Evolutionary conservation across 2,113 vertebrate species (phyloP).

Genomic region (Pangasianodon gigas): DNA sequence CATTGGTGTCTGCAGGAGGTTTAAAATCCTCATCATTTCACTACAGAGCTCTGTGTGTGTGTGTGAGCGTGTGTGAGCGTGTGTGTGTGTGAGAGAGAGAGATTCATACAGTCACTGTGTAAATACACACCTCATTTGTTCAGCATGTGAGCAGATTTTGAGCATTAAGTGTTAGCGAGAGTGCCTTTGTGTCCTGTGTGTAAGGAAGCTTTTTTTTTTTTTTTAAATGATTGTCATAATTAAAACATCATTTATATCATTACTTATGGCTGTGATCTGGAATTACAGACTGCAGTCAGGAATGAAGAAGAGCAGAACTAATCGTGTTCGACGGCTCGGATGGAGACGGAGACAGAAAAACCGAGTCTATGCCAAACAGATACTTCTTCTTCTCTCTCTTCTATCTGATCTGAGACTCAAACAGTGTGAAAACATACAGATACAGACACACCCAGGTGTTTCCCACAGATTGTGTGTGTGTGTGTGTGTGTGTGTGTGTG

Average conservation of each 20-base stretch:
- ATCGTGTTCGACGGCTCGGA: conserved; percentile 36
- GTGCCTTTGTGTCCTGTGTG: too few relatives aligned
- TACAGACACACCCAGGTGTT: background rate
- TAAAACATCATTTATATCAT: background rate
- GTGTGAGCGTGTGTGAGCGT: background rate
- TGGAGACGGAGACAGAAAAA: background rate
- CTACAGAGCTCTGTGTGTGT: too few relatives aligned
- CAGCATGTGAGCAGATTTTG: too few relatives aligned
- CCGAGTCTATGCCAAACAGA: background rate
- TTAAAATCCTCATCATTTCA: too few relatives aligned
- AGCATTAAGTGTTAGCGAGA: background rate
- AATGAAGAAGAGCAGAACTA: background rate
- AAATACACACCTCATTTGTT: too few relatives aligned
- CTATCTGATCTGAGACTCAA: background rate
- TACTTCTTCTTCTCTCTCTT: background rate
- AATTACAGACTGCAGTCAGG: conserved; percentile 3
- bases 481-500: background rate
- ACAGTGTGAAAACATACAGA: background rate
- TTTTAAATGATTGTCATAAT: background rate
- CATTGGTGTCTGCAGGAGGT: too few relatives aligned
- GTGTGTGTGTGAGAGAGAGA: too few relatives aligned
- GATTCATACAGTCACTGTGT: too few relatives aligned
- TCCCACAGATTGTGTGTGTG: background rate
- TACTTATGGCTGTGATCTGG: background rate
- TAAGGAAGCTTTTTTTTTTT: too few relatives aligned